Conservation (phyloP, 2,888 invertebrate species). For the Charanyca ferruginea region DNA sequence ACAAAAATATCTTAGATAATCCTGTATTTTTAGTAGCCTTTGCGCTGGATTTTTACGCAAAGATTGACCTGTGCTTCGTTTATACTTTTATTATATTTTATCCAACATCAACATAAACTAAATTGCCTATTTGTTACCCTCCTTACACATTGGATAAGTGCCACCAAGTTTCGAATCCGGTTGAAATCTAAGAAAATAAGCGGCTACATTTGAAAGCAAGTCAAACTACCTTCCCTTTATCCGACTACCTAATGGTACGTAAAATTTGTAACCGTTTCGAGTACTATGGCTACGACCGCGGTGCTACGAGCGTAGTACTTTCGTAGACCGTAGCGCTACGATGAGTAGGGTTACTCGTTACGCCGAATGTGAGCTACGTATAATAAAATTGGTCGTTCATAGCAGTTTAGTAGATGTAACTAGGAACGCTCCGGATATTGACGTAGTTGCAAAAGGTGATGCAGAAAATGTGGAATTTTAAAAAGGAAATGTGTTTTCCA, state of each 20-base stretch:
- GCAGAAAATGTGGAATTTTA: slow-evolving; percentile 36
- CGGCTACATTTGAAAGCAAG: slow-evolving; percentile 67
- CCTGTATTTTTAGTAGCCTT: slow-evolving; percentile 18
- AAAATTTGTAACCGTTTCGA: slow-evolving; percentile 76
- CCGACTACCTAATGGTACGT: slow-evolving; percentile 75
- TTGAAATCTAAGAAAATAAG: slow-evolving; percentile 68
- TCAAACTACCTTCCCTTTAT: slow-evolving; percentile 70
- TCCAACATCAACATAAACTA: slow-evolving; percentile 6
- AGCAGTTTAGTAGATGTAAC: slow-evolving; percentile 55
- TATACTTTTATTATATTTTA: background rate
- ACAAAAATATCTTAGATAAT: slow-evolving; percentile 39
- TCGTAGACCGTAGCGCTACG: slow-evolving; percentile 66
- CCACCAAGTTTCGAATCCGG: slow-evolving; percentile 51
- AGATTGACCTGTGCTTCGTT: slow-evolving; percentile 4
- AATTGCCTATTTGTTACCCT: slow-evolving; percentile 27
- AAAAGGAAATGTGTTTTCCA: slow-evolving; percentile 42
- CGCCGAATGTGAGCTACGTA: slow-evolving; percentile 57
- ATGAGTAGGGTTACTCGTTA: slow-evolving; percentile 65
- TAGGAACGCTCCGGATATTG: slow-evolving; percentile 42
- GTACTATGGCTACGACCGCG: slow-evolving; percentile 69
- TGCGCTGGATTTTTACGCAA: background rate
- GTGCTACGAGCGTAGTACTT: slow-evolving; percentile 68
- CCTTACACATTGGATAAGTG: slow-evolving; percentile 31
- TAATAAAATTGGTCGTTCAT: slow-evolving; percentile 62
- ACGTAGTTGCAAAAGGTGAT: slow-evolving; percentile 32